Conservation (phyloP, 2,888 invertebrate genomes). For the Tachystola acroxantha region DNA sequence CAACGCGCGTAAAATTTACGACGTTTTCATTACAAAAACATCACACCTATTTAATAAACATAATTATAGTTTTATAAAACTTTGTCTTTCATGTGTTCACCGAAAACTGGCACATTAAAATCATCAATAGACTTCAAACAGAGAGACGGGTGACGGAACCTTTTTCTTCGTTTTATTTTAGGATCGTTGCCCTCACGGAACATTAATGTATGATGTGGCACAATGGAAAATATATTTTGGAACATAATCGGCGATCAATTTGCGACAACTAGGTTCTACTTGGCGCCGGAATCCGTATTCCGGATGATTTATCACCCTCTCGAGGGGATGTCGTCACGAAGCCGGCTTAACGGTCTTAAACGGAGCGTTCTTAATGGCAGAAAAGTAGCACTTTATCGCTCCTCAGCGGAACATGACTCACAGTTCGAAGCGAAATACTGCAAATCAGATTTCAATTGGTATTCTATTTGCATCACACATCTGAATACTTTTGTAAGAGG, state of each 20-base stretch:
- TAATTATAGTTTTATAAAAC: slow-evolving; percentile 12
- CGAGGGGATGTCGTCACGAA: slow-evolving; percentile 2
- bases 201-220: too few relatives aligned
- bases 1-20: slow-evolving; percentile 25
- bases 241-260: not conserved
- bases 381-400: slow-evolving; percentile 2
- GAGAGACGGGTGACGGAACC: not conserved
- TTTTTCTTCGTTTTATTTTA: slow-evolving; percentile 1
- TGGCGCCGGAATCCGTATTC: not conserved
- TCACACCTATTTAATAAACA: slow-evolving; percentile 20
- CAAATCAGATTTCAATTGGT: not conserved
- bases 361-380: slow-evolving; percentile 1
- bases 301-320: slow-evolving; percentile 5
- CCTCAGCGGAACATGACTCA: not conserved
- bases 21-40: slow-evolving; percentile 17
- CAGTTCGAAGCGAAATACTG: not conserved
- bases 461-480: not conserved
- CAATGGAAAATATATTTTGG: too few relatives aligned
- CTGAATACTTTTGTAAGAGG: too few relatives aligned
- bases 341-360: not conserved
- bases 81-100: slow-evolving; percentile 11
- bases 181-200: not conserved
- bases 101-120: slow-evolving; percentile 7
- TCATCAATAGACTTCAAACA: slow-evolving; percentile 3
- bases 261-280: not conserved